Evolutionary conservation across 2,113 vertebrate species (phyloP), one percentile per base, ranked within the genome.

Genomic region (Malurus cyaneus): DNA sequence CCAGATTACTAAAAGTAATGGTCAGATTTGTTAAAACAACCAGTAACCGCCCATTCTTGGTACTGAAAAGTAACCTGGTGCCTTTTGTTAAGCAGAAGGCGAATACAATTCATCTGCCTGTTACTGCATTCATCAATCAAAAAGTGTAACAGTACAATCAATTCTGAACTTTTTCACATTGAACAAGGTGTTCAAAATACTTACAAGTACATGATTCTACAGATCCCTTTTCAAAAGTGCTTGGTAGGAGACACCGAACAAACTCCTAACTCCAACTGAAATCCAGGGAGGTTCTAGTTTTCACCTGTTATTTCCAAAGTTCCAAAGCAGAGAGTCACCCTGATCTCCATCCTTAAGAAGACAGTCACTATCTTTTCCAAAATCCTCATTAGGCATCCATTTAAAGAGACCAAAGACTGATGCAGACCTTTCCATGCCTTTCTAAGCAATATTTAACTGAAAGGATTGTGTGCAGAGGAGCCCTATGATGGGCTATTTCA

Each of bases 71-170:
- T 41, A 15, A 79, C 44, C 18, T 10, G 3, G 8, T 67, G 46
- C 44, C 46, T 59, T 71, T 52, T 59, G 9, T 41, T 47, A 81
- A 52, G 31, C 41, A 65, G 19, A 46, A 52, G 12, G 11, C 17
- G 12, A 60, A 56, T 3, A 4, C 6, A 78, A 84, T 17, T 83
- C 9, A 39, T 66, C 31, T 87, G 53, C 70, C 46, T 47, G 7
- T 41, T 78, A 56, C 42, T 57, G 14, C 19, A 50, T 41, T 72
- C 9, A 41, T 28, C 31, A 79, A 67, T 18, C 42, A 17, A 70
- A 21, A 77, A 74, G 18, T 0, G 0, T 14, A 90, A 73, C 11
- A n/a, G 47, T 12, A 34, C 0, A 2, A 70, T 39, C 21, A 84
- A 9, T 25, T 44, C 64, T 56, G 19, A 88, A 73, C 15, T 53